phyloP scores from a whole-genome alignment of 2,797 vertebrate genomes.

The Pantherophis alleghaniensis region DNA sequence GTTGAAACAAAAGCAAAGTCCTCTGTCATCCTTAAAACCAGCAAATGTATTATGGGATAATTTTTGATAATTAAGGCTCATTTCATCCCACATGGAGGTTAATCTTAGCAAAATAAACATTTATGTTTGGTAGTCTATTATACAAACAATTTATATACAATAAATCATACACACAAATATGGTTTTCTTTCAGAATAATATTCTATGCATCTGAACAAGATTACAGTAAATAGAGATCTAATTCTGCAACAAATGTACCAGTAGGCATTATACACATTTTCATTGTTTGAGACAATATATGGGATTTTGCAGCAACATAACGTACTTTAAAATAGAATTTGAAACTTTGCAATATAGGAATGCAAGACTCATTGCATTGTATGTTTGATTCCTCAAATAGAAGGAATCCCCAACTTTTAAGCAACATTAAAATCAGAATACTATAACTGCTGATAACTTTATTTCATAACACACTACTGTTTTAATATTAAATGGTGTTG shows the following conservation, averaged over 20 bases:
- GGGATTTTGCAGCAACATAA: neutral
- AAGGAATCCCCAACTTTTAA: neutral
- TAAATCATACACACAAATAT: neutral
- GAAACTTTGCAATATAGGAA: neutral
- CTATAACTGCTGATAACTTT: neutral
- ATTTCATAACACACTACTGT: neutral
- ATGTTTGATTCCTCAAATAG: neutral
- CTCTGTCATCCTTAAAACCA: neutral
- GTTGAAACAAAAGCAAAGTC: neutral
- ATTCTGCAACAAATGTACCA: neutral
- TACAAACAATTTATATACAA: neutral
- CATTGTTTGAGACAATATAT: neutral
- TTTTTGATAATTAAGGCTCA: neutral
- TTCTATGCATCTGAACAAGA: neutral
- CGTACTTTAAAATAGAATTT: neutral
- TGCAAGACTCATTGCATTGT: neutral
- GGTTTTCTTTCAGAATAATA: neutral
- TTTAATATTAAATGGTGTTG: neutral
- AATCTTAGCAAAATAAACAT: neutral
- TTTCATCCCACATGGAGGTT: neutral
- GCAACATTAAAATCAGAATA: neutral
- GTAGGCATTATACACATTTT: neutral
- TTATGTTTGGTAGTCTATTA: neutral
- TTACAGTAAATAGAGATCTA: neutral
- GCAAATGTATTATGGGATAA: neutral